Base-by-base conservation (phyloP, 2,888 invertebrate genomes). In the Altica lythri region DNA sequence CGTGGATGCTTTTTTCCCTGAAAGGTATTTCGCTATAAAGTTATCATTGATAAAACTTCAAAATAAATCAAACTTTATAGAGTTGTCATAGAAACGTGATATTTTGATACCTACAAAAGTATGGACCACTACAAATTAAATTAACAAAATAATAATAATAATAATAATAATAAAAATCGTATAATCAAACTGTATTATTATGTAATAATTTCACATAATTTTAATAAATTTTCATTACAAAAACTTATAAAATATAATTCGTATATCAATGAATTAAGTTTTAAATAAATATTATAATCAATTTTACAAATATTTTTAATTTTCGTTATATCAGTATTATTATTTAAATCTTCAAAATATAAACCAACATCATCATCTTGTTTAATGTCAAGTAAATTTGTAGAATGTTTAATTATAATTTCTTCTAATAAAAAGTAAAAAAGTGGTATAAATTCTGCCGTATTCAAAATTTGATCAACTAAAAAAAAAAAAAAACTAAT, bases 161-260 rank as follows among this genome's bases (percentile, higher is more conserved):
- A n/a, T n/a, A n/a, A n/a, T n/a, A n/a, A n/a, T n/a, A n/a, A n/a
- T 27, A 9, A 3, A 5, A 8, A 27, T 27, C 2, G 2, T 27
- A 14, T 13, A 35, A 35, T 18, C 3, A 49, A 35, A 38, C 29
- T 16, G 16, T 19, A 37, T 18, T 16, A 32, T 53, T 50, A 59
- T 25, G 43, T 27, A 52, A 59, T 37, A 10, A 60, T 54, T 53
- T 60, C 53, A 43, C 37, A 14, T 9, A 65, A 37, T 43, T 54
- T 59, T 29, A 59, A 50, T 3, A 65, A 22, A 57, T 63, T 62
- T 25, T 37, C 37, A 55, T 65, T 65, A 52, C 64, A 65, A 48
- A 38, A 62, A 53, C 63, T 62, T 14, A 52, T 48, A 35, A 49
- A 57, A 44, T 63, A 65, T 5, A 63, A 46, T 53, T 63, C 62